These are phyloP conservation scores for Myopa testacea DNA, from an alignment of 2,888 invertebrate species.

Conservation along the genomic window DNA sequence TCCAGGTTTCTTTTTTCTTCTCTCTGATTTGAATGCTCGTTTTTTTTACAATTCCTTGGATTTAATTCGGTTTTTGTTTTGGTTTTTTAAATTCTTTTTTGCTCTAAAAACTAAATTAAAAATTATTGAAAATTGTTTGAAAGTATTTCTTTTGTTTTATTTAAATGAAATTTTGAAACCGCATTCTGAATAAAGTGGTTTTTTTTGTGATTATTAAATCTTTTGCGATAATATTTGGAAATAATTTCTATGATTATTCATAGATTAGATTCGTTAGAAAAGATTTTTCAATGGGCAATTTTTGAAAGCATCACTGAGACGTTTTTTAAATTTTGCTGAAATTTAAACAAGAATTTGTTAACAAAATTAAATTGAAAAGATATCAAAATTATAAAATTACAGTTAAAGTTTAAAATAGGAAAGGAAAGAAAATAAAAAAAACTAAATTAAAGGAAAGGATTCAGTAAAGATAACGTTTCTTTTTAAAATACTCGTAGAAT, in stretches of 20 bases:
- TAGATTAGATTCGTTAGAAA: constrained; percentile 51
- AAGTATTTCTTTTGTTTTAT: not conserved
- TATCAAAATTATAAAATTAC: not conserved
- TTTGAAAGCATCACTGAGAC: constrained; percentile 65
- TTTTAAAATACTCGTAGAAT: too few relatives aligned
- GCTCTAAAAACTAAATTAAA: constrained; percentile 23
- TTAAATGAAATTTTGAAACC: constrained; percentile 59
- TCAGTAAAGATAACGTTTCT: too few relatives aligned
- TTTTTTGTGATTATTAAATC: too few relatives aligned
- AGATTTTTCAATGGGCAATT: constrained; percentile 64
- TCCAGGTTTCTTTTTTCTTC: constrained; percentile 18
- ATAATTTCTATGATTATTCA: not conserved
- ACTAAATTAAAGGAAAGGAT: constrained; percentile 2
- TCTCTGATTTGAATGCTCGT: too few relatives aligned
- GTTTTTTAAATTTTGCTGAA: constrained; percentile 65
- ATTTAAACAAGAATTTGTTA: constrained; percentile 53
- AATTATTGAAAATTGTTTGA: constrained; percentile 23
- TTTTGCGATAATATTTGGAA: not conserved
- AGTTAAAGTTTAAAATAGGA: not conserved
- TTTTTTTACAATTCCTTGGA: constrained; percentile 12
- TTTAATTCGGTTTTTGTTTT: constrained; percentile 25
- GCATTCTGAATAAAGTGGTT: constrained; percentile 50
- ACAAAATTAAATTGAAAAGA: constrained; percentile 6
- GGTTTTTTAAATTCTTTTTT: constrained; percentile 8
- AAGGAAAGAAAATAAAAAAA: not conserved